Percentiles rank a stretch among this genome's conserved stretches.
These are phyloP conservation scores for Coptotermes formosanus DNA, from an alignment of 1,140 invertebrate genomes.

Conservation along the genomic window DNA sequence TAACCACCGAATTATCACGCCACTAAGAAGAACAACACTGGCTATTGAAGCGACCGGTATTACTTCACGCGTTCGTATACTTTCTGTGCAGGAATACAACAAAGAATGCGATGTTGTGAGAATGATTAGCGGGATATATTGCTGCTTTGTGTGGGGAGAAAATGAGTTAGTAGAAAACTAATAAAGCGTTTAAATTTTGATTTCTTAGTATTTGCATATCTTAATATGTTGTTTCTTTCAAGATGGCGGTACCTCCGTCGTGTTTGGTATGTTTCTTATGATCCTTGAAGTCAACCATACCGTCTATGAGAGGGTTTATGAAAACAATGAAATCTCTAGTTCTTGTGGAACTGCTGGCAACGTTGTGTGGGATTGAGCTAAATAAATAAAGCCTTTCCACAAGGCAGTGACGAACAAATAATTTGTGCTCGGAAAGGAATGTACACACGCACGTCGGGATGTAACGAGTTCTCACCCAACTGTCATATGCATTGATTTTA, in stretches of 20 bases:
- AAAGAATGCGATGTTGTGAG: not conserved
- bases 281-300: not conserved
- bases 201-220: not conserved
- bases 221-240: not conserved
- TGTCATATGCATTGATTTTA: too few species aligned
- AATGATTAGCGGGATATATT: not conserved
- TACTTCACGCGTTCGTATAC: not conserved
- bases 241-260: not conserved
- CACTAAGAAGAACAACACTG: not conserved
- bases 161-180: not conserved
- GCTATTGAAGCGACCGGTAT: not conserved
- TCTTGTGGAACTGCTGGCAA: not conserved
- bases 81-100: not conserved
- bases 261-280: not conserved
- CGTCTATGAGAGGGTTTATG: not conserved
- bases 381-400: too few species aligned
- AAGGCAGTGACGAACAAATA: too few species aligned
- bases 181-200: not conserved
- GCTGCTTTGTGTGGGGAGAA: not conserved
- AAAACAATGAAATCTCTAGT: not conserved
- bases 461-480: too few species aligned
- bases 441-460: too few species aligned
- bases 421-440: too few species aligned
- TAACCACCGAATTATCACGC: conserved; percentile 11
- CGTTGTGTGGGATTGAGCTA: not conserved